Evolutionary conservation across 2,113 vertebrate species (phyloP), one percentile per base, ranked within the genome.

Genomic region (Hippocampus mohnikei): DNA sequence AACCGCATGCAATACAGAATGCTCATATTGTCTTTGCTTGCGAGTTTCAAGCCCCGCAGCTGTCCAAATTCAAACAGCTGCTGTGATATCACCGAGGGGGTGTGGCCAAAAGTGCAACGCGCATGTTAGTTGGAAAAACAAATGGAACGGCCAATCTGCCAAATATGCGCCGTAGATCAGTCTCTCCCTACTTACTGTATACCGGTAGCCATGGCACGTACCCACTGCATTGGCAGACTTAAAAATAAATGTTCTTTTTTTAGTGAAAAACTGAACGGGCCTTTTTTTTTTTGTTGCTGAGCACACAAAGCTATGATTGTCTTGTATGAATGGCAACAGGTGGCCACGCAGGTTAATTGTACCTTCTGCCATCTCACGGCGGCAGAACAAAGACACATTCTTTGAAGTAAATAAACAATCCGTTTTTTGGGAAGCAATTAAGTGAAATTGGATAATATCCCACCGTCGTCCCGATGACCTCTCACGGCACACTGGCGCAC

Each of bases 61-160:
- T 44, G 62, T 64, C 40, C 62, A 64, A 64, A 64, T n/a, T 23
- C 62, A 62, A 44, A 64, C 62, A 64, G 62, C 40, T 64, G 62
- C 1, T 42, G 21, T 64, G 40, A 64, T 40, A 65, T 65, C 62
- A 65, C n/a, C 16, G 62, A 64, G 20, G 21, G 42, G 41, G 62
- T 46, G 37, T n/a, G 41, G 16, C 29, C 3, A 65, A 56, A 66
- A 61, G 50, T 71, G 46, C 8, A 48, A 40, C 71, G 48, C 29
- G 12, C 44, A 50, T 40, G 18, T 37, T 18, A 42, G 41, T 1
- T 18, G 16, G 3, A 18, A 62, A 63, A 37, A 70, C 40, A 29
- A 59, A 69, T 60, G 58, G 33, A 60, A 29, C 6, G 4, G 58
- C 16, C 1, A 59, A 16, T 60, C 27, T 60, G 16, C 15, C 15